Evolutionary conservation across 2,113 vertebrate species (phyloP), one percentile per base, ranked within the genome.

Genomic region (Seriola aureovittata): DNA sequence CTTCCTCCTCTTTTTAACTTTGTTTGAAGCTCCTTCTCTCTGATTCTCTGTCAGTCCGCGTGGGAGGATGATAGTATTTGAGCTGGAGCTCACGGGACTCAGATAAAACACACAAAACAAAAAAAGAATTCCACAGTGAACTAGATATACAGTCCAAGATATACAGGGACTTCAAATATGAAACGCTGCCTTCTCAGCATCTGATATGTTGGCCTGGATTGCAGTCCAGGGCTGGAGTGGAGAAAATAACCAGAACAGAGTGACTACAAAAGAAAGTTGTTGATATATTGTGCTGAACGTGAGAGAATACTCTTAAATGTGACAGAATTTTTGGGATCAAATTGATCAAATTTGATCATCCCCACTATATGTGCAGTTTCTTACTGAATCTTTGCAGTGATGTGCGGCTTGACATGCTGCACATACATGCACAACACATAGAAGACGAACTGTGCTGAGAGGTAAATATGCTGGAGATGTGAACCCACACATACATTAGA

Each of bases 91-190:
- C 25, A 17, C 2, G 13, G 67, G 73, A 86, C 38, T 29, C 32
- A 6, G 59, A 77, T 84, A 71, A 80, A 78, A 74, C 63, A 48
- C 13, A 42, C 66, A 75, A 74, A n/a, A 57, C 62, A 40, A 74
- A 73, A 29, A 52, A 62, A 57, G 17, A 80, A 80, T 64, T 72
- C 70, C 82, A 78, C 65, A 38, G 57, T 84, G 80, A 80, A 69
- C 34, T 77, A 42, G 40, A 58, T 29, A 52, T 52, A 72, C 44
- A 63, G 21, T 68, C 63, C 58, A 87, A 85, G 55, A 32, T 38
- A 72, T 23, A 86, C 64, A 83, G 40, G 40, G 32, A 71, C 70
- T 25, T 79, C 72, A 87, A 62, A 81, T 78, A 84, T 80, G 50
- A 65, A 74, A 75, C 29, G n/a, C n/a, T 44, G 44, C 58, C 48